phyloP scores from a whole-genome alignment of 2,888 invertebrate genomes.

The Eristalis pertinax region DNA sequence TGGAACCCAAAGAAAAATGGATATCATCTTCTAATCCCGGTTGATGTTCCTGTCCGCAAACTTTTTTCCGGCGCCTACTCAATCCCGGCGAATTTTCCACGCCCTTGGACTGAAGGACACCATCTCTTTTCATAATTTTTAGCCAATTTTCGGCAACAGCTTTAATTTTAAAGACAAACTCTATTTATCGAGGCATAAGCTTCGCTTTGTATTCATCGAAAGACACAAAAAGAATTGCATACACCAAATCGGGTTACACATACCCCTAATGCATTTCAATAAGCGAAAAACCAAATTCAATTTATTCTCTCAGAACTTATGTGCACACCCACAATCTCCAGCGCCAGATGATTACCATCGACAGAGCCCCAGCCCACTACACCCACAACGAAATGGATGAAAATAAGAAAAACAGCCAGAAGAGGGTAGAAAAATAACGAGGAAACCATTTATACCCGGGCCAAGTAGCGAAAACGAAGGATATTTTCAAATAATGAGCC shows the following conservation, averaged over 20 bases:
- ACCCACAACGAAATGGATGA: slow-evolving; percentile 1
- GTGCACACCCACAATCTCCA: slow-evolving; percentile 56
- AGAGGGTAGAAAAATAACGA: slow-evolving; percentile 40
- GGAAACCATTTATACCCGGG: slow-evolving; percentile 52
- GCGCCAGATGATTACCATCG: slow-evolving; percentile 37
- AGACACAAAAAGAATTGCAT: slow-evolving; percentile 39
- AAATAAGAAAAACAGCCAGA: slow-evolving; percentile 10
- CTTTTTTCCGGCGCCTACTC: neutral
- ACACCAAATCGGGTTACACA: slow-evolving; percentile 52
- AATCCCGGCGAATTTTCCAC: neutral
- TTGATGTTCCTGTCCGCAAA: neutral
- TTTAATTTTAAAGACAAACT: neutral
- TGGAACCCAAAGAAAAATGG: neutral
- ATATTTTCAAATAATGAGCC: slow-evolving; percentile 73
- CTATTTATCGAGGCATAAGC: neutral
- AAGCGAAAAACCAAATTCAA: slow-evolving; percentile 60
- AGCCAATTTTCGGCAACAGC: neutral
- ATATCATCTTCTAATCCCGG: neutral
- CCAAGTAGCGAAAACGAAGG: slow-evolving; percentile 49
- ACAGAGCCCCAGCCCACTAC: neutral
- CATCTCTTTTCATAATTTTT: neutral
- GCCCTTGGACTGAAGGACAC: neutral
- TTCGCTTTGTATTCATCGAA: neutral
- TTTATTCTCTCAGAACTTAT: slow-evolving; percentile 59
- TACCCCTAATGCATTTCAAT: slow-evolving; percentile 64